Evolutionary conservation across 2,888 invertebrate genomes (phyloP).

Genomic region (Tenthredo mesomela): DNA sequence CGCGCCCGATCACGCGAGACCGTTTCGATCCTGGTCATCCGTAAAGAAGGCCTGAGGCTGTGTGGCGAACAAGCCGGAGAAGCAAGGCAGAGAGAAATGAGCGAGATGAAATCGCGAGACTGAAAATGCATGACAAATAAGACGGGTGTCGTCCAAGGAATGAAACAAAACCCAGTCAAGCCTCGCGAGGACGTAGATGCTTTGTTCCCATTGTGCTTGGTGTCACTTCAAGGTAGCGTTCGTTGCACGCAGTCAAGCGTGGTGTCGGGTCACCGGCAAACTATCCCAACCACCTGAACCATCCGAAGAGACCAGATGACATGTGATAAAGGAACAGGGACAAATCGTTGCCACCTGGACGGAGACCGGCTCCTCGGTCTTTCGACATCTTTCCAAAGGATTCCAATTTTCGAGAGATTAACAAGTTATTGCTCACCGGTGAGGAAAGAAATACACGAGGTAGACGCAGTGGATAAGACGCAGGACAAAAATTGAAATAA

Average conservation of each 20-base stretch:
- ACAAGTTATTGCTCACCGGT: not conserved
- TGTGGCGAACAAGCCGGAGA: constrained; percentile 10
- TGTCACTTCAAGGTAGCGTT: constrained; percentile 75
- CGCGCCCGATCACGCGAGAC: constrained; percentile 27
- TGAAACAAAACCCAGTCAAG: constrained; percentile 73
- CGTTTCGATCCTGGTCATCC: constrained; percentile 20
- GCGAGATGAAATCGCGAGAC: constrained; percentile 39
- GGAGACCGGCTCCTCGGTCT: constrained; percentile 70
- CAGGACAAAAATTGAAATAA: constrained; percentile 4
- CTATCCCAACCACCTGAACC: constrained; percentile 27
- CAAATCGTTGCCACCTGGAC: constrained; percentile 78
- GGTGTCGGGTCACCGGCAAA: constrained; percentile 75
- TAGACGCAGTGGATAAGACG: not conserved
- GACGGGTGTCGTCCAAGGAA: constrained; percentile 72
- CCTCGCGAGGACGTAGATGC: constrained; percentile 67
- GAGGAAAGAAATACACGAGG: not conserved
- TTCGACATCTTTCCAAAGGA: not conserved
- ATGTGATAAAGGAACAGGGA: constrained; percentile 74
- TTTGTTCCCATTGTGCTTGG: constrained; percentile 76
- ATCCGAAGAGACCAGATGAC: constrained; percentile 69
- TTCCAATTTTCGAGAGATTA: not conserved
- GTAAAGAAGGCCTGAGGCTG: not conserved
- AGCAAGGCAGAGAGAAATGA: constrained; percentile 40
- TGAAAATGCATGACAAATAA: constrained; percentile 69
- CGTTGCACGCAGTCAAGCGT: constrained; percentile 65